Base-by-base conservation (phyloP, 2,113 vertebrate species). In the Argyrosomus japonicus region DNA sequence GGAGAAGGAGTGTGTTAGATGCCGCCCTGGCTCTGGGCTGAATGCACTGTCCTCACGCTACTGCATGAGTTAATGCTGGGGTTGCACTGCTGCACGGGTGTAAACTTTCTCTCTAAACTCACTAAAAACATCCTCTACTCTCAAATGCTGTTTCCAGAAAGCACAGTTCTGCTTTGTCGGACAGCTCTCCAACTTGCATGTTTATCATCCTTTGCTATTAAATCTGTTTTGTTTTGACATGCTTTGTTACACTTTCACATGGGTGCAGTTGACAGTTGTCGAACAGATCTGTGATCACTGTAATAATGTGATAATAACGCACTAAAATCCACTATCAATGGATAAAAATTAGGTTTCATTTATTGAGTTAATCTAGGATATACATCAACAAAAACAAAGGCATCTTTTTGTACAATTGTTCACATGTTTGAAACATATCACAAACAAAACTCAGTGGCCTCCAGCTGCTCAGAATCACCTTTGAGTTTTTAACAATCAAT, bases 381-480 rank as follows among this genome's bases (percentile, higher is more conserved):
- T 13, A 13, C 53, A 48, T 23, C 4, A 67, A 61, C 17, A 7
- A n/a, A 69, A 67, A 69, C 8, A 69, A 45, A 56, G 3, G 47
- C 47, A 54, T 14, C 6, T 23, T 45, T 58, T 54, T 48, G 25
- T 2, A 40, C n/a, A 65, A 18, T 27, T 11, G 2, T 23, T 14
- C 12, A 57, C 13, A 43, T 51, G 11, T 43, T 40, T 21, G 40
- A 6, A 6, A 32, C 18, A 23, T 72, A 43, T 27, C 21, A 32
- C 11, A 80, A 80, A 61, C 6, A 64, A 68, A 77, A 81, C 17
- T 13, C 27, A 36, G 15, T 65, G 36, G n/a, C 45, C 23, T 64
- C 58, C 47, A 77, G 64, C 62, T 85, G 69, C 36, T 77, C 43
- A 63, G n/a, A 53, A 63, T 80, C n/a, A 57, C 15, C 54, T 70